Conservation (phyloP, 2,797 vertebrate genomes). For the Limnodromus scolopaceus region DNA sequence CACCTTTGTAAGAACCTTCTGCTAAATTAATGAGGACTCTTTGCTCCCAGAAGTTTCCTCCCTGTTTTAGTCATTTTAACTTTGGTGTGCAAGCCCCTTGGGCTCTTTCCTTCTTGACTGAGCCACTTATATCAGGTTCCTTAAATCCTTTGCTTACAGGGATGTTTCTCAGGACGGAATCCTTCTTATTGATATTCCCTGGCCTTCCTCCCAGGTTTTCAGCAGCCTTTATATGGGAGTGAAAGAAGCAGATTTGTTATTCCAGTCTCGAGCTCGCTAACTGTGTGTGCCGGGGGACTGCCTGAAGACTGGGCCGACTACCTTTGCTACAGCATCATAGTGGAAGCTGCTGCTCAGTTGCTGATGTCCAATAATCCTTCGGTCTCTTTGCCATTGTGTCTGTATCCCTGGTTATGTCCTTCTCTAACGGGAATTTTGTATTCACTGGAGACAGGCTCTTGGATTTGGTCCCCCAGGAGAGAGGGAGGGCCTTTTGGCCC, state of each 20-base stretch:
- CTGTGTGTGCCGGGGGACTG: fast-evolving
- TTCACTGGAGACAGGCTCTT: background rate
- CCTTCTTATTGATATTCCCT: slow-evolving; percentile 1
- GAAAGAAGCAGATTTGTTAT: slow-evolving; percentile 1
- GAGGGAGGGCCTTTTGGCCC: background rate
- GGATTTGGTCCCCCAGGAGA: background rate
- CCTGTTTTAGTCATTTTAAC: background rate
- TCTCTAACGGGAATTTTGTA: background rate
- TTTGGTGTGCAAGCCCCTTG: background rate
- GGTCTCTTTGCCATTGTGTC: background rate
- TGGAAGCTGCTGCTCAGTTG: background rate
- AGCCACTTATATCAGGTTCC: background rate
- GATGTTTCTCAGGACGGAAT: background rate
- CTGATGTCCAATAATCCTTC: background rate
- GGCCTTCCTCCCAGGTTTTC: background rate
- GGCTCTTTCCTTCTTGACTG: background rate
- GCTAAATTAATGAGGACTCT: background rate
- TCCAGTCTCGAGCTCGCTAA: background rate
- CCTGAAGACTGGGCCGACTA: background rate
- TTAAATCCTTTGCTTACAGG: background rate
- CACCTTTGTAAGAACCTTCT: background rate
- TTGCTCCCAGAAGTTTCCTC: background rate
- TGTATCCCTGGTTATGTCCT: background rate
- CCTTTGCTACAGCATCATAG: fast-evolving
- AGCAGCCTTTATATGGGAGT: background rate